These are phyloP conservation scores for Linyphia triangularis DNA, from an alignment of 2,888 invertebrate species.

Conservation along the genomic window DNA sequence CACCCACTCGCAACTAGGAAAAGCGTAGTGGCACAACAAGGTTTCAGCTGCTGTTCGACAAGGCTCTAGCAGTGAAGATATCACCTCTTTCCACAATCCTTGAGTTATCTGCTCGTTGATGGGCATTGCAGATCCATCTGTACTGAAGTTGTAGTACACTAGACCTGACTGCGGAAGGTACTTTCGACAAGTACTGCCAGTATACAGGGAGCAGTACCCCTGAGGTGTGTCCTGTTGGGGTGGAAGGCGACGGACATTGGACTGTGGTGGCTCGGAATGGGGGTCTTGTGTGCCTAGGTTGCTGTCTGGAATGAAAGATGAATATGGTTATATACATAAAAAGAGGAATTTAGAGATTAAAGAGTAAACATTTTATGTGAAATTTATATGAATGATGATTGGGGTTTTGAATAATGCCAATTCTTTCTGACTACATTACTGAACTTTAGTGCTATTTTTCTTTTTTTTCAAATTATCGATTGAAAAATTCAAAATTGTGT, in stretches of 20 bases:
- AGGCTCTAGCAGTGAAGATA: slow-evolving; percentile 88
- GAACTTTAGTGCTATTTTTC: too few relatives aligned
- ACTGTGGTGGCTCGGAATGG: slow-evolving; percentile 65
- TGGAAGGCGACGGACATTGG: slow-evolving; percentile 61
- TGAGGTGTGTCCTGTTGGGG: slow-evolving; percentile 76
- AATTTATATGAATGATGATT: neutral
- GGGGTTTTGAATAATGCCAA: too few relatives aligned
- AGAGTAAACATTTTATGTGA: neutral
- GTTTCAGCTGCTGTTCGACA: slow-evolving; percentile 93
- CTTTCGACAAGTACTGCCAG: slow-evolving; percentile 87
- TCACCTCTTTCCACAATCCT: slow-evolving; percentile 92
- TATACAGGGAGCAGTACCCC: slow-evolving; percentile 92
- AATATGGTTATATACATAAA: neutral
- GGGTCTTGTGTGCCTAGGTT: slow-evolving; percentile 17
- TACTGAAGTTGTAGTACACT: slow-evolving; percentile 88
- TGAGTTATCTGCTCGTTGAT: slow-evolving; percentile 91
- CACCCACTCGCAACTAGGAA: slow-evolving; percentile 88
- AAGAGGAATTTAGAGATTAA: neutral
- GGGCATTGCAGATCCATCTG: slow-evolving; percentile 85
- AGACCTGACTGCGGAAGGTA: slow-evolving; percentile 83
- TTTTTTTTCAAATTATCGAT: too few relatives aligned
- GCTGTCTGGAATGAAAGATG: neutral
- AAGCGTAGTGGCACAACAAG: slow-evolving; percentile 94
- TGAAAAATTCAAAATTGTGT: too few relatives aligned
- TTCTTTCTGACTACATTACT: too few relatives aligned